phyloP scores from a whole-genome alignment of 35 echinoderm and acorn worm species.

The Acanthaster planci region DNA sequence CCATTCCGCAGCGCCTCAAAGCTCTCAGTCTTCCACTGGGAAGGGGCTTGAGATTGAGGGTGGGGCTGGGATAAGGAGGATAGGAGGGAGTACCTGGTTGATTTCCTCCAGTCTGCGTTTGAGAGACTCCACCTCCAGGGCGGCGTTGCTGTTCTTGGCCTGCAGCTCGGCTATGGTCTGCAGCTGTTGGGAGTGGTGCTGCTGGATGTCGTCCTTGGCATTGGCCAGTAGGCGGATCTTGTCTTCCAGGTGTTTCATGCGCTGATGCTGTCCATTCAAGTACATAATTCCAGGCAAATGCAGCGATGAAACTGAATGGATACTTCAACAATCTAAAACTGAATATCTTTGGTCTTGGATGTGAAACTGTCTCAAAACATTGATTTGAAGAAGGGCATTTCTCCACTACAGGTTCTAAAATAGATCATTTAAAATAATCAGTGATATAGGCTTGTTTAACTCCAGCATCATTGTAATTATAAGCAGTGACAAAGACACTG shows the following conservation, averaged over 20 bases:
- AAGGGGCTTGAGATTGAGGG: too few species aligned
- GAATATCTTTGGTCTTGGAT: neutral
- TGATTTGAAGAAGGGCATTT: too few species aligned
- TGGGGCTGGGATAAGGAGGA: neutral
- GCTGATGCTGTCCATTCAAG: constrained; percentile 71
- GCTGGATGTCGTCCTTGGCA: constrained; percentile 96
- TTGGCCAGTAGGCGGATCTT: constrained; percentile 76
- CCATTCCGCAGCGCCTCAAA: too few species aligned
- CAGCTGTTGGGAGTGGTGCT: constrained; percentile 84
- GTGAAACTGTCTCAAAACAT: too few species aligned
- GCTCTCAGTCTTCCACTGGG: too few species aligned
- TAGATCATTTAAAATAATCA: too few species aligned
- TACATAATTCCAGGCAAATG: constrained; percentile 16
- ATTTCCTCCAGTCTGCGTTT: constrained; percentile 80
- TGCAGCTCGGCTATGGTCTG: constrained; percentile 81
- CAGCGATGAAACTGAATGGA: too few species aligned
- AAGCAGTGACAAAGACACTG: too few species aligned
- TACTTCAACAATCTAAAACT: neutral
- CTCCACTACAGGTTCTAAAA: too few species aligned
- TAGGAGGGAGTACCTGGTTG: constrained; percentile 53
- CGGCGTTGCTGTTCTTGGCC: constrained; percentile 71
- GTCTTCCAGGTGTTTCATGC: constrained; percentile 88
- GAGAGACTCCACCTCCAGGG: constrained; percentile 77
- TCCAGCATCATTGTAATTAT: too few species aligned
- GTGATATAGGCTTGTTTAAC: too few species aligned